Evolutionary conservation across 2,113 vertebrate species (phyloP).

Genomic region (Shinisaurus crocodilurus): DNA sequence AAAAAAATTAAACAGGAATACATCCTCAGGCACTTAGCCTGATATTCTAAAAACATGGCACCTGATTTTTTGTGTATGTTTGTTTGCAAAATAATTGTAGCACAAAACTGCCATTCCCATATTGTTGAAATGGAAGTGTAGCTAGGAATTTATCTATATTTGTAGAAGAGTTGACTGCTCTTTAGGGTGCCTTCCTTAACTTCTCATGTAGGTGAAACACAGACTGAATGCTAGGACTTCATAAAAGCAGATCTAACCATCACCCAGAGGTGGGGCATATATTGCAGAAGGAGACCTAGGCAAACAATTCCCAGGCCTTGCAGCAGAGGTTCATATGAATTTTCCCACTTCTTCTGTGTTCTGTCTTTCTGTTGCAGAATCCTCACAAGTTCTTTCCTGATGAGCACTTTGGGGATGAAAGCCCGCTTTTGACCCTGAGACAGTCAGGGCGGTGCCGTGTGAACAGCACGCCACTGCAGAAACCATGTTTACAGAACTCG

Average conservation of each 20-base stretch:
- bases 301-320: neutral
- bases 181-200: neutral
- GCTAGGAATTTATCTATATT: neutral
- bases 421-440: constrained; percentile 91
- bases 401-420: constrained; percentile 96
- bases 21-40: neutral
- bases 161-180: neutral
- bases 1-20: neutral
- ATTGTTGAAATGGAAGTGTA: neutral
- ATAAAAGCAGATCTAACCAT: no score
- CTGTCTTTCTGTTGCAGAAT: constrained; percentile 81
- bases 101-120: neutral
- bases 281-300: neutral
- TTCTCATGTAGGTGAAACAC: neutral
- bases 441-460: constrained; percentile 90
- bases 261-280: neutral
- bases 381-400: constrained; percentile 99
- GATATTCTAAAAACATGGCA: neutral
- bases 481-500: constrained; percentile 95
- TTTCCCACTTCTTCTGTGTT: neutral
- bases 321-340: no score
- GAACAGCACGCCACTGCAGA: constrained; percentile 93
- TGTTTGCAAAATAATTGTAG: neutral
- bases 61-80: neutral
- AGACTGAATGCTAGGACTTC: no score